phyloP scores from a whole-genome alignment of 92 coral and sea anemone genomes.

The Phymanthus crucifer region DNA sequence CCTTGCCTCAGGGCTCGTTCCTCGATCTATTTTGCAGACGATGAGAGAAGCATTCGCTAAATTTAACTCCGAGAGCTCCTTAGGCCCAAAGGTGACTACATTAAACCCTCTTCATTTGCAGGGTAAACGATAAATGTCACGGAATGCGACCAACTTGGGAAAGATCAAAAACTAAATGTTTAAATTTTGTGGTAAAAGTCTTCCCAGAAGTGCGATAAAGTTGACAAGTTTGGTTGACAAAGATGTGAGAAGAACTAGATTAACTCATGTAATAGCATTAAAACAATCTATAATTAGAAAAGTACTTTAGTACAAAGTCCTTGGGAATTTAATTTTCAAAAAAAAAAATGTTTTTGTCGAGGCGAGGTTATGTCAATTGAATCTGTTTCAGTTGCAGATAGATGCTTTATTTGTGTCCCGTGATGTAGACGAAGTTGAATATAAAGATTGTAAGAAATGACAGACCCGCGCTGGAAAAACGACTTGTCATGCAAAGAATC shows the following conservation, averaged over 20 bases:
- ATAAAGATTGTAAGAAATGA: background rate
- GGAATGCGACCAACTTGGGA: background rate
- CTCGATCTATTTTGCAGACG: conserved; percentile 19
- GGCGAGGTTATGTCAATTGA: too few species aligned
- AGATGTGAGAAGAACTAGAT: too few species aligned
- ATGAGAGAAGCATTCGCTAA: conserved; percentile 27
- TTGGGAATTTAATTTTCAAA: too few species aligned
- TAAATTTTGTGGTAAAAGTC: too few species aligned
- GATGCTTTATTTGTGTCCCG: too few species aligned
- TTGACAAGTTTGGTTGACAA: background rate
- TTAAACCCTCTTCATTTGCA: conserved; percentile 28
- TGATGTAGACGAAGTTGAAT: background rate
- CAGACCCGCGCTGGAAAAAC: background rate
- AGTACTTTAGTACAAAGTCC: too few species aligned
- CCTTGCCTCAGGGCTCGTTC: conserved; percentile 10
- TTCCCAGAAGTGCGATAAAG: background rate
- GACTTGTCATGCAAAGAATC: background rate
- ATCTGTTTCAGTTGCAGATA: too few species aligned
- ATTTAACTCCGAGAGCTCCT: conserved; percentile 21
- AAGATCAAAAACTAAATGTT: too few species aligned
- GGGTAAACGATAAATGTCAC: conserved; percentile 25
- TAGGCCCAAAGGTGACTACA: conserved; percentile 20
- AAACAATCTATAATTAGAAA: too few species aligned
- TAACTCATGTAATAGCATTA: too few species aligned
- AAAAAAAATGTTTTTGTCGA: too few species aligned